Percentiles rank a stretch among this genome's conserved stretches.
phyloP scores from a whole-genome alignment of 2,888 invertebrate species.

The Synergus itoensis region DNA sequence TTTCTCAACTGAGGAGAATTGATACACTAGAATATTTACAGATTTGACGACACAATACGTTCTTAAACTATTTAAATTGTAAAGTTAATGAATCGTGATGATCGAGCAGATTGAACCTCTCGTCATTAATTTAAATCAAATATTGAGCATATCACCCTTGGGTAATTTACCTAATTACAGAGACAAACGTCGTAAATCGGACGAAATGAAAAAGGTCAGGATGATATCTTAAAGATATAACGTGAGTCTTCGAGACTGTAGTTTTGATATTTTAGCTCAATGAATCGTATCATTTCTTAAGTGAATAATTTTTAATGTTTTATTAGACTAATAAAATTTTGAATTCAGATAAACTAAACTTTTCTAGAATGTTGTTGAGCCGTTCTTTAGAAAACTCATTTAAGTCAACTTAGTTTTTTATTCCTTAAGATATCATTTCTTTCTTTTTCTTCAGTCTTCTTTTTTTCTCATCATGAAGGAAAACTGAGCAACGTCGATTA shows the following conservation, averaged over 20 bases:
- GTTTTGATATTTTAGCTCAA: not conserved
- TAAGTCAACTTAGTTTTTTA: not conserved
- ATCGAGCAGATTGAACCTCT: not conserved
- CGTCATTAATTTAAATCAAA: conserved; percentile 21
- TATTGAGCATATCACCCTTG: conserved; percentile 29
- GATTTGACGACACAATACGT: not conserved
- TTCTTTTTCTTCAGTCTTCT: not conserved
- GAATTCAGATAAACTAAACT: not conserved
- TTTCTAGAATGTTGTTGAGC: not conserved
- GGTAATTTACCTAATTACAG: conserved; percentile 12
- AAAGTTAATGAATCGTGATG: not conserved
- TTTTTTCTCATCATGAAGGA: not conserved
- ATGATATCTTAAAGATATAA: conserved; percentile 12
- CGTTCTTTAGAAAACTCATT: too few relatives aligned
- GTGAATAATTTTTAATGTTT: not conserved
- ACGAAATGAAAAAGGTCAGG: conserved; percentile 12
- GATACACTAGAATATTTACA: conserved; percentile 12
- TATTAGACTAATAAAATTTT: not conserved
- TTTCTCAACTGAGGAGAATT: too few relatives aligned
- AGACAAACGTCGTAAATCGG: conserved; percentile 4
- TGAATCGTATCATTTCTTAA: not conserved
- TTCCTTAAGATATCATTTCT: not conserved
- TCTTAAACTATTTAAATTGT: not conserved
- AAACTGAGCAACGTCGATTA: conserved; percentile 10
- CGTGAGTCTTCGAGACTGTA: not conserved